A percentile compares a stretch with the other conserved stretches of the same genome.
These are phyloP conservation scores for Apodemia mormo DNA, from an alignment of 2,888 invertebrate genomes.

Conservation along the genomic window DNA sequence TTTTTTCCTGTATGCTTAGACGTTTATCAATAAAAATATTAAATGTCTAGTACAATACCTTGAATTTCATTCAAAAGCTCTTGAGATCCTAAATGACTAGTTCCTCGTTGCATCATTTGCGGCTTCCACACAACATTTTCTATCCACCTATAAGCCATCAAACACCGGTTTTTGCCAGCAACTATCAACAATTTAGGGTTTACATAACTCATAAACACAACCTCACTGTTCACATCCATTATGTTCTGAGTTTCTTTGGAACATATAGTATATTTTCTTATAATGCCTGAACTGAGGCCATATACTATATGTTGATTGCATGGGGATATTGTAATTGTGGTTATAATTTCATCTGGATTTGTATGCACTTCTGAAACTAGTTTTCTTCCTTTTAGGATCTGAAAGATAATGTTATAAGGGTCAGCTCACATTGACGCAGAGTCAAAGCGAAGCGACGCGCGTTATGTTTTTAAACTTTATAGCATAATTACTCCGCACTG, in stretches of 20 bases:
- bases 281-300: slow-evolving; percentile 65
- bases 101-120: slow-evolving; percentile 66
- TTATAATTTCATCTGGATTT: slow-evolving; percentile 66
- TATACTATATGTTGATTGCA: slow-evolving; percentile 78
- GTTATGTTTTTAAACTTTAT: too few relatives aligned
- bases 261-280: slow-evolving; percentile 65
- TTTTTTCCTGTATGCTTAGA: too few relatives aligned
- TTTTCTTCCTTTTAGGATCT: slow-evolving; percentile 73
- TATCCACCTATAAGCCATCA: slow-evolving; percentile 64
- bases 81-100: slow-evolving; percentile 67
- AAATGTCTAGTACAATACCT: slow-evolving; percentile 43
- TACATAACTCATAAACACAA: slow-evolving; percentile 66
- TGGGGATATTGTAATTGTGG: slow-evolving; percentile 69
- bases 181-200: slow-evolving; percentile 61
- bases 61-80: slow-evolving; percentile 71
- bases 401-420: slow-evolving; percentile 23
- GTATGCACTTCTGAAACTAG: slow-evolving; percentile 67
- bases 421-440: too few relatives aligned
- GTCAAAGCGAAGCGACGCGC: too few relatives aligned
- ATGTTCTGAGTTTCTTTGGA: slow-evolving; percentile 58
- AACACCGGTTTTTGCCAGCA: slow-evolving; percentile 61
- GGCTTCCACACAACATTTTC: slow-evolving; percentile 57
- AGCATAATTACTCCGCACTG: too few relatives aligned
- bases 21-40: too few relatives aligned
- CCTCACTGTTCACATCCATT: slow-evolving; percentile 65